Base-by-base conservation (phyloP, 2,888 invertebrate genomes). In the Nomada hirtipes region DNA sequence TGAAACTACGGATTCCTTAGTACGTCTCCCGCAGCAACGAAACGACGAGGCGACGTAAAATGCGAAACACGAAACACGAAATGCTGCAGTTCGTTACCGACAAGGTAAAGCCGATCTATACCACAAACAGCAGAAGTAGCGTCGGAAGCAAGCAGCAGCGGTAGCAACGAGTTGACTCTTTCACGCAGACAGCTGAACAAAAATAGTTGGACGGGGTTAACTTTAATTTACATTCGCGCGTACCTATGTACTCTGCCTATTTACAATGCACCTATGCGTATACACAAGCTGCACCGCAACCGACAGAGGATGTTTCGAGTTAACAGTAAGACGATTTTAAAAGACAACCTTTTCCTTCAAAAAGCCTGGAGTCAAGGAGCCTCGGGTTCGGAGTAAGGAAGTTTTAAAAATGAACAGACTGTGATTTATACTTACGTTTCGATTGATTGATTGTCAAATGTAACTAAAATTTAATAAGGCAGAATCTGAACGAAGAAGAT, bases 211-310 rank as follows among this genome's bases (percentile, higher is more conserved):
- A 88, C 86, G 82, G 87, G 84, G 82, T 88, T 89, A 86, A 84
- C 86, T 85, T 79, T 89, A 90, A 90, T 91, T 91, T 91, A 87
- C 86, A 91, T 90, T 90, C 71, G 50, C 60, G 53, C 61, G 53
- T 50, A 79, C 83, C 73, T 80, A 76, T 73, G 79, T 84, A 83
- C 81, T 69, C 44, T 47, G 74, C 60, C 52, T 74, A 68, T 71
- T 72, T 69, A 67, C 71, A 59, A 70, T 47, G 59, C 42, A 67
- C 67, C 65, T 55, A 67, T 52, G 59, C 59, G 36, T 29, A 4
- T 60, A 44, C 47, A 53, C 44, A 63, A 64, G 52, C 36, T 9
- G 53, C 44, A 20, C 47, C 2, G 26, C 26, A 9, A 29, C 26
- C 53, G 53, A n/a, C 53, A 42, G 79, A 50, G 79, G 61, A 50